phyloP scores from a whole-genome alignment of 2,888 invertebrate genomes.

The Drosophila mulleri region DNA sequence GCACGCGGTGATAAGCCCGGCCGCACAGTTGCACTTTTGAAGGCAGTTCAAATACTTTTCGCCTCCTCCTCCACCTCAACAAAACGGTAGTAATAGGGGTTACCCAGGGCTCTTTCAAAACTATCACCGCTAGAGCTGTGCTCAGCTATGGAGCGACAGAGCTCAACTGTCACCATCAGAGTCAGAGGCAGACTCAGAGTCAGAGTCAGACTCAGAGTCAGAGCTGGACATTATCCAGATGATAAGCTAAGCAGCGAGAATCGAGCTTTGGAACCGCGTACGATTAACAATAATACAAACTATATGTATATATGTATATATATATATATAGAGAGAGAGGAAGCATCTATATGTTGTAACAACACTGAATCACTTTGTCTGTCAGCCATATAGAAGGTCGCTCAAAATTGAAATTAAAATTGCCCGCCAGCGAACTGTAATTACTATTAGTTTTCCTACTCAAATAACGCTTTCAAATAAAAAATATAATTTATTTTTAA shows the following conservation, averaged over 20 bases:
- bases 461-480: constrained; percentile 12
- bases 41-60: background rate
- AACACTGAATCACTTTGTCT: constrained; percentile 8
- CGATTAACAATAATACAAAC: background rate
- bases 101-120: background rate
- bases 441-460: constrained; percentile 28
- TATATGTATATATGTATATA: background rate
- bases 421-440: constrained; percentile 18
- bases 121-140: constrained; percentile 1
- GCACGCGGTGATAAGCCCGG: constrained; percentile 42
- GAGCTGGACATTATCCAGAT: constrained; percentile 14
- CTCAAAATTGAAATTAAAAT: constrained; percentile 9
- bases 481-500: background rate
- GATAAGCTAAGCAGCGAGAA: constrained; percentile 11
- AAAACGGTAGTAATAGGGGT: background rate
- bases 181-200: background rate
- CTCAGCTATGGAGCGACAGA: constrained; percentile 3
- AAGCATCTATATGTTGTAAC: background rate
- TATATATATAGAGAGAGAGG: background rate
- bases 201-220: background rate
- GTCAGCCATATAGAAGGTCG: constrained; percentile 19
- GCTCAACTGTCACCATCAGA: constrained; percentile 16
- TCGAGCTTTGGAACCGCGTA: constrained; percentile 19
- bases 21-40: constrained; percentile 14
- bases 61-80: background rate